Conservation (phyloP, 2,113 vertebrate species). For the Vidua chalybeata region DNA sequence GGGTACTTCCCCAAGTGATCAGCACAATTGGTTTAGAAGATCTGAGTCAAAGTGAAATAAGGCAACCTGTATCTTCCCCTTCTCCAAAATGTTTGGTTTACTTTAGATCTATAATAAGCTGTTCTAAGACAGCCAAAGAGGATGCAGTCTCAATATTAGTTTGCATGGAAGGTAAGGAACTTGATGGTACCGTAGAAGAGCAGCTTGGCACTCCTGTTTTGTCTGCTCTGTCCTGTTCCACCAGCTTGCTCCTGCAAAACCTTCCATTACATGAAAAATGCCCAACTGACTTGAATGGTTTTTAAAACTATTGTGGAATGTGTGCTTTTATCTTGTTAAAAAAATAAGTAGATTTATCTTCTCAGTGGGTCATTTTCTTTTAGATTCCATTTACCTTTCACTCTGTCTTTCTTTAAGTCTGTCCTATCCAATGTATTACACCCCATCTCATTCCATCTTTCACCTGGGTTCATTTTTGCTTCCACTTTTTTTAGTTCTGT, state of each 20-base stretch:
- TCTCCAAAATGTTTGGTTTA: not conserved
- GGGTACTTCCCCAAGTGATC: not conserved
- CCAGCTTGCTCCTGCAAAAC: rapidly evolving
- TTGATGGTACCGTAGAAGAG: not conserved
- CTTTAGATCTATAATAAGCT: not conserved
- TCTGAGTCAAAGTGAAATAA: not conserved
- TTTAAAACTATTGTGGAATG: not conserved
- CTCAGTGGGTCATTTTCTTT: not conserved
- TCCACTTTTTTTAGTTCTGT: not conserved
- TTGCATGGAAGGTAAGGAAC: not conserved
- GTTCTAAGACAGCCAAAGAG: not conserved
- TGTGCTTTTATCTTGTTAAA: not conserved
- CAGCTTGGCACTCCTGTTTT: not conserved
- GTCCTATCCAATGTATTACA: not conserved
- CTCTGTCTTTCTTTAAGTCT: not conserved
- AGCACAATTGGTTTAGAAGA: rapidly evolving
- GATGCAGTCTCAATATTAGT: not conserved
- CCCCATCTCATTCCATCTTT: not conserved
- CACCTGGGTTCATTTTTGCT: not conserved
- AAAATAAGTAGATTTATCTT: not conserved
- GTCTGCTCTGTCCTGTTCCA: not conserved
- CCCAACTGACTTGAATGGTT: not conserved
- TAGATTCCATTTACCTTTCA: not conserved
- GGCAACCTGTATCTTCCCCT: not conserved
- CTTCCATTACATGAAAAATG: not conserved